These are phyloP conservation scores for Hesperia comma DNA, from an alignment of 2,888 invertebrate genomes.

Conservation along the genomic window DNA sequence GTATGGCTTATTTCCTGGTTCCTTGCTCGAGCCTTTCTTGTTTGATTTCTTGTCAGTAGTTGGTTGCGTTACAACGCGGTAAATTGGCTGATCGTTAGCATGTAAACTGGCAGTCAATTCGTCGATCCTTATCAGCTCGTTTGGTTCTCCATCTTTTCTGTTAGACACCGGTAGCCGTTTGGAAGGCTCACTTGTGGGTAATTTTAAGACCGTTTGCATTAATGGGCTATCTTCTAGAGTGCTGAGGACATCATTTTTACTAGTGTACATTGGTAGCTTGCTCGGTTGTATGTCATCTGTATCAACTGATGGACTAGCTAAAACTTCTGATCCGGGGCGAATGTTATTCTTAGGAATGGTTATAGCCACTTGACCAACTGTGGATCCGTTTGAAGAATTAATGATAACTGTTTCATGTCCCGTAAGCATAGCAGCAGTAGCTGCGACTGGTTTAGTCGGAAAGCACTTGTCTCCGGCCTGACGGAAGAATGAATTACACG, in stretches of 20 bases:
- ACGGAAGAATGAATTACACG: slow-evolving; percentile 88
- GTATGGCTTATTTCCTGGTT: slow-evolving; percentile 62
- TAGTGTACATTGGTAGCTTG: slow-evolving; percentile 64
- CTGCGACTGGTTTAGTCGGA: slow-evolving; percentile 62
- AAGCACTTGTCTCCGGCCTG: slow-evolving; percentile 87
- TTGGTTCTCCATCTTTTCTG: slow-evolving; percentile 72
- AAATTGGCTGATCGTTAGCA: slow-evolving; percentile 78
- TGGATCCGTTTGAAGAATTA: slow-evolving; percentile 52
- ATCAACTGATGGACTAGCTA: slow-evolving; percentile 52
- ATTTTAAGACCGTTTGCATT: slow-evolving; percentile 75
- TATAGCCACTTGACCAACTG: slow-evolving; percentile 45
- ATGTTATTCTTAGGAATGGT: slow-evolving; percentile 53
- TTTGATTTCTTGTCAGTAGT: slow-evolving; percentile 71
- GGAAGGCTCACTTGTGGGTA: slow-evolving; percentile 64
- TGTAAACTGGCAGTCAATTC: slow-evolving; percentile 78
- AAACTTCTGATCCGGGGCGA: slow-evolving; percentile 52
- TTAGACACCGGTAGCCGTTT: slow-evolving; percentile 65
- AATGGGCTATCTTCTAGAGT: slow-evolving; percentile 74
- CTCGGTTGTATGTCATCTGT: slow-evolving; percentile 66
- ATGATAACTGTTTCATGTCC: slow-evolving; percentile 63
- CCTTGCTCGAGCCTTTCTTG: slow-evolving; percentile 68
- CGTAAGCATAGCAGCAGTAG: slow-evolving; percentile 71
- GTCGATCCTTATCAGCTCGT: slow-evolving; percentile 69
- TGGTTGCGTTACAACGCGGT: slow-evolving; percentile 78
- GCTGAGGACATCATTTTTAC: slow-evolving; percentile 69